These are phyloP conservation scores for Lethenteron reissneri DNA, from an alignment of 2,113 vertebrate genomes.

Conservation along the genomic window DNA sequence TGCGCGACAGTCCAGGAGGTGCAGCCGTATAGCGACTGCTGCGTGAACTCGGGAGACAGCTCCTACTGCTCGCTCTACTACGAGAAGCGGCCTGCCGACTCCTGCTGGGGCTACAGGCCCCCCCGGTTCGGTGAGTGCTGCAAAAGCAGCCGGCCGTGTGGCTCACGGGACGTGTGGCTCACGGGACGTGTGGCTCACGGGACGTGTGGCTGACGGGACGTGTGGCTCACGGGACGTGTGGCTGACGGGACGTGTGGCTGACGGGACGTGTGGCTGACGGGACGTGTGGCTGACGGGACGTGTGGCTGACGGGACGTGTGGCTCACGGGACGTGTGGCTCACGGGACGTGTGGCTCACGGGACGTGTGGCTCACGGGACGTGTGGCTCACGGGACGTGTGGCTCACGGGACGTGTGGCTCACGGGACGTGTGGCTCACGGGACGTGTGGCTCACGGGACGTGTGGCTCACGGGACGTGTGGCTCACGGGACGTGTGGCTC, in stretches of 20 bases:
- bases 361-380: neutral
- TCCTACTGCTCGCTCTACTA: neutral
- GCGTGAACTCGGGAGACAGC: neutral
- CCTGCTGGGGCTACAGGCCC: slow-evolving; percentile 3
- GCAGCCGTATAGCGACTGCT: neutral
- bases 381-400: neutral
- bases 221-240: neutral
- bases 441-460: too few relatives aligned
- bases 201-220: neutral
- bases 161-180: neutral
- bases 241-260: neutral
- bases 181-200: neutral
- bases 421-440: too few relatives aligned
- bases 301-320: neutral
- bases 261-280: neutral
- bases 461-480: too few relatives aligned
- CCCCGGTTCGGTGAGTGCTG: neutral
- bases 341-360: too few relatives aligned
- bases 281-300: neutral
- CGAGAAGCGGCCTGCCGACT: neutral
- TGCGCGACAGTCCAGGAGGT: neutral
- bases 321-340: neutral
- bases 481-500: neutral
- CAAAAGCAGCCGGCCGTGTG: neutral
- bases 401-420: too few relatives aligned